Conservation (phyloP, 2,888 invertebrate genomes). For the Ligdia adustata region DNA sequence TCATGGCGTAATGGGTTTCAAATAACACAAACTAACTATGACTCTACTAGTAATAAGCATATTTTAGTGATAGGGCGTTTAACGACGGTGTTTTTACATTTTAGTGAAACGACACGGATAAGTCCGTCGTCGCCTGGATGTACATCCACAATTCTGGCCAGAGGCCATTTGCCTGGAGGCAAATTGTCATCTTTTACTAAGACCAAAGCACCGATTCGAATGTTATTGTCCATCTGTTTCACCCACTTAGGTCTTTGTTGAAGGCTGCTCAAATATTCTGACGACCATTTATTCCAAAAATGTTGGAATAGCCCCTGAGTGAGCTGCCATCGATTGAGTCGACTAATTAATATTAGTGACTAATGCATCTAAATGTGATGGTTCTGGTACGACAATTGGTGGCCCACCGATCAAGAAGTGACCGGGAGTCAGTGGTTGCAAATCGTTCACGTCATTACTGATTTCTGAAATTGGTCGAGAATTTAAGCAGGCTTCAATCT, state of each 20-base stretch:
- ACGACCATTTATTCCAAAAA: conserved; percentile 19
- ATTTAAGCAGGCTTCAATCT: conserved; percentile 39
- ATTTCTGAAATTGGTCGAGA: conserved; percentile 21
- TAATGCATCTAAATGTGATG: conserved; percentile 19
- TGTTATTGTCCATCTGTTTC: not conserved
- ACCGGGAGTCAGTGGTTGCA: not conserved
- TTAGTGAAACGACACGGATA: not conserved
- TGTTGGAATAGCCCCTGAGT: conserved; percentile 24
- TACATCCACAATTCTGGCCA: conserved; percentile 8
- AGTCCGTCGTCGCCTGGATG: conserved; percentile 17
- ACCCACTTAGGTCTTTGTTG: conserved; percentile 19
- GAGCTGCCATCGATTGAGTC: conserved; percentile 11
- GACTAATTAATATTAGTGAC: conserved; percentile 2
- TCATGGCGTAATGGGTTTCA: not conserved
- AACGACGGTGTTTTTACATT: not conserved
- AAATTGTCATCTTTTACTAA: conserved; percentile 24
- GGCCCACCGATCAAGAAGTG: not conserved
- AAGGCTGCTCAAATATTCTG: conserved; percentile 9
- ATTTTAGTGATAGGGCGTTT: not conserved
- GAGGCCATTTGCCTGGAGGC: conserved; percentile 23
- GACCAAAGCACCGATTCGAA: conserved; percentile 19
- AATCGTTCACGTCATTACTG: not conserved
- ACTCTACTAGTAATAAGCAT: not conserved
- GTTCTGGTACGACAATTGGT: not conserved
- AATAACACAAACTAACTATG: not conserved